Percentiles rank a stretch among this genome's conserved stretches.
Conservation (phyloP, 2,113 vertebrate species). For the Accipiter virgatus region DNA sequence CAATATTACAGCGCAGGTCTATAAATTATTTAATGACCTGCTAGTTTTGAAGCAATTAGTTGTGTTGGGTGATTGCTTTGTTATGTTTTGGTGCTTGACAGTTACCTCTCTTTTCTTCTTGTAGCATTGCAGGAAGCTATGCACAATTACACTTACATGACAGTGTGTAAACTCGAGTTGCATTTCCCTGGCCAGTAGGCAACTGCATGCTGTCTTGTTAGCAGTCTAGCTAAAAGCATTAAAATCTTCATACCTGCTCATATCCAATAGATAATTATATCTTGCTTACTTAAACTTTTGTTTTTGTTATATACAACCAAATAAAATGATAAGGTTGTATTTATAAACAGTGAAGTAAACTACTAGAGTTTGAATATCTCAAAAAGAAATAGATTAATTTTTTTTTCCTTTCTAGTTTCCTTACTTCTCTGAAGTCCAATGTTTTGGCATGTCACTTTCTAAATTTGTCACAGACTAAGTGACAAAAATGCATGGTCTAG, state of each 20-base stretch:
- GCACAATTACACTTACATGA: neutral
- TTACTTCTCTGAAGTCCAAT: neutral
- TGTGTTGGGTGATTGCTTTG: neutral
- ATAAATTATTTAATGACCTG: neutral
- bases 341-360: neutral
- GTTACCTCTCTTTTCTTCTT: neutral
- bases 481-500: neutral
- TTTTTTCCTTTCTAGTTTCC: neutral
- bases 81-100: neutral
- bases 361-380: neutral
- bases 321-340: neutral
- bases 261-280: neutral
- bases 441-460: neutral
- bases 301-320: neutral
- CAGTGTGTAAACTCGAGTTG: neutral
- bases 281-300: neutral
- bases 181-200: neutral
- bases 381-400: neutral
- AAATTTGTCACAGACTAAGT: neutral
- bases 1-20: neutral
- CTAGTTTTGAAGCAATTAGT: neutral
- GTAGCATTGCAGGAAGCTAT: neutral
- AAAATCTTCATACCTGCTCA: neutral
- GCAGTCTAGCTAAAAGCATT: neutral
- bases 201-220: neutral